A percentile compares a stretch with the other conserved stretches of the same genome.
Evolutionary conservation across 2,797 vertebrate genomes (phyloP).

Genomic region (Chelmon rostratus): DNA sequence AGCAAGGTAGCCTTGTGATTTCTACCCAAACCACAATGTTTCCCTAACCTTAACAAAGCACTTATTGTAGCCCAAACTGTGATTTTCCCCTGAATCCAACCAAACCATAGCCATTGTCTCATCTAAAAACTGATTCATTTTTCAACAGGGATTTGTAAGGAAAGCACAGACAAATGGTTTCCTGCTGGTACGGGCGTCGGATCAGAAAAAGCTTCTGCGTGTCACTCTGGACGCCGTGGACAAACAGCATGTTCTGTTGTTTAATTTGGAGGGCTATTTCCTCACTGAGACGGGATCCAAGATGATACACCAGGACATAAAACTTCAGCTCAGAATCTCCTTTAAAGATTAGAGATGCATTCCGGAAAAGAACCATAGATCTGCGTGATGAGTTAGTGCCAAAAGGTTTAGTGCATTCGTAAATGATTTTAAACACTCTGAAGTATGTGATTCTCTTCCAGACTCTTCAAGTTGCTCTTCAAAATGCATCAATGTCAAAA

Average conservation of each 20-base stretch:
- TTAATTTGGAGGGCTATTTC: neutral
- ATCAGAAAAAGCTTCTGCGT: neutral
- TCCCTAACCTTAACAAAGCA: neutral
- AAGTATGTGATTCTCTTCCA: slow-evolving; percentile 14
- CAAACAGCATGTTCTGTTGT: neutral
- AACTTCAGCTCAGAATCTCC: slow-evolving; percentile 1
- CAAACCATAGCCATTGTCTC: neutral
- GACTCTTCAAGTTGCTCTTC: slow-evolving; percentile 19
- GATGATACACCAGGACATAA: slow-evolving; percentile 16
- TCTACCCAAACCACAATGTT: neutral
- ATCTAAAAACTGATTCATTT: neutral
- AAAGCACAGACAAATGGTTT: neutral
- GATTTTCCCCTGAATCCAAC: neutral
- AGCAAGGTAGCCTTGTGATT: neutral
- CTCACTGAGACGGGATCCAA: neutral
- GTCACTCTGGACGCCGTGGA: neutral
- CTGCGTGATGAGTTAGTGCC: slow-evolving; percentile 27
- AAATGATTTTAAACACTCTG: slow-evolving; percentile 35
- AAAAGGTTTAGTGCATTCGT: slow-evolving; percentile 30
- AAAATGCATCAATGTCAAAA: slow-evolving; percentile 31
- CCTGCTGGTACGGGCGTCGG: neutral
- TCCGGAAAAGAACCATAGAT: slow-evolving; percentile 20
- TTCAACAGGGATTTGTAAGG: neutral
- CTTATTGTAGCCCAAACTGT: neutral
- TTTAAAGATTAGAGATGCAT: slow-evolving; percentile 33